Percentiles rank a stretch among this genome's conserved stretches.
These are phyloP conservation scores for Diarsia dahlii DNA, from an alignment of 2,888 invertebrate genomes.

Conservation along the genomic window DNA sequence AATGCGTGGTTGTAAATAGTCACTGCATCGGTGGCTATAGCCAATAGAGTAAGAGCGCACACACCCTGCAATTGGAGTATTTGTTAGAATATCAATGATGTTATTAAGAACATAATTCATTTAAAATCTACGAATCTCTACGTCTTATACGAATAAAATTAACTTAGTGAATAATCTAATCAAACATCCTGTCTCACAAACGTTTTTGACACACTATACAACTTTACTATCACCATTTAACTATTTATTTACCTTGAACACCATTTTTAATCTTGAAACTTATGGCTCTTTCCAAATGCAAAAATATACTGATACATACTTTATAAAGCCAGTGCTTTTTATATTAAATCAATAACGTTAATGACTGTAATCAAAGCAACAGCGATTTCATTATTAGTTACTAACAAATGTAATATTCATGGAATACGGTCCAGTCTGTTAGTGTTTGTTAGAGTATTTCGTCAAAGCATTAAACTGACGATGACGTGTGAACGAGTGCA, in stretches of 20 bases:
- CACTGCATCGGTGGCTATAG: conserved; percentile 15
- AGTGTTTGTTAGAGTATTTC: conserved; percentile 36
- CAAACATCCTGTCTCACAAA: not conserved
- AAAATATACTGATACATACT: conserved; percentile 42
- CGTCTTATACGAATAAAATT: too few species aligned
- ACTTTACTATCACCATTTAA: not conserved
- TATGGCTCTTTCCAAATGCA: conserved; percentile 27
- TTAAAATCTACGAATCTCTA: too few species aligned
- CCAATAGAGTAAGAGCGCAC: conserved; percentile 30
- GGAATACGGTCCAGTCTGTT: conserved; percentile 27
- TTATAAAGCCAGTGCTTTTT: conserved; percentile 41
- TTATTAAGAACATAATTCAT: not conserved
- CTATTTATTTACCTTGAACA: conserved; percentile 47
- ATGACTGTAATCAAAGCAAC: conserved; percentile 50
- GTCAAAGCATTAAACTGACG: conserved; percentile 27
- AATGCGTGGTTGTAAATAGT: conserved; percentile 41
- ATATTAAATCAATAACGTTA: conserved; percentile 53
- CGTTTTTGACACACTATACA: not conserved
- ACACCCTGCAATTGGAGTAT: conserved; percentile 27
- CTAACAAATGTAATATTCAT: conserved; percentile 43
- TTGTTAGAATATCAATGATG: not conserved
- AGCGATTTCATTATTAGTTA: conserved; percentile 42
- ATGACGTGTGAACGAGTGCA: not conserved
- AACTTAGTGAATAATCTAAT: too few species aligned
- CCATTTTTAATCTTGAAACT: conserved; percentile 23